Base-by-base conservation (phyloP, 2,888 invertebrate species). In the Drosophila anomalata region DNA sequence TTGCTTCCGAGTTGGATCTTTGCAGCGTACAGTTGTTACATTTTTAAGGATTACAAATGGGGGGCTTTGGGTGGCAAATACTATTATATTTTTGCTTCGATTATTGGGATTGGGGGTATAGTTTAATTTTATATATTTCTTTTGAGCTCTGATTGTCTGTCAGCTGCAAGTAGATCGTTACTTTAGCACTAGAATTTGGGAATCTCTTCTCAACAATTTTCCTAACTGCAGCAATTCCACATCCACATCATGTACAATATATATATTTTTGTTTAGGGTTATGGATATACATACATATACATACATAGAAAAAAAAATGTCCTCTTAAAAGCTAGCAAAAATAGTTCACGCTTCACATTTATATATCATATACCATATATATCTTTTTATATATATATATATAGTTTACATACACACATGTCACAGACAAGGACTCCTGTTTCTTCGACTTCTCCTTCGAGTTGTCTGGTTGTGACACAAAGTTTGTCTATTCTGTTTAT, bases 71-170 rank as follows among this genome's bases (percentile, higher is more conserved):
- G 44, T 50, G 44, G 65, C 48, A 7, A 7, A 33, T 50, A 42
- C 24, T 5, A 11, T 9, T 29, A 11, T 47, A 20, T 42, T 17
- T 39, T 58, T 48, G 22, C 22, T 50, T 24, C 33, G 26, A 14
- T 51, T 62, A 5, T 33, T 22, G 44, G 46, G 22, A n/a, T n/a
- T 36, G 7, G 33, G 12, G 11, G 12, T 44, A 46, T 33, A 54
- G 12, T 33, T 60, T 41, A 65, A 39, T 39, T 39, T 60, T 51
- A 46, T 11, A 26, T 36, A 72, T 62, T 60, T 74, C 36, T 57
- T 75, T 82, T 79, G 71, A 82, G 74, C 79, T 77, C 73, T 86
- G 88, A 83, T 86, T 83, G 88, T 87, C 88, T 85, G 88, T 82
- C 73, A 81, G 82, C 85, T 87, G 82, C 88, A 78, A 75, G 68